Conservation (phyloP, 2,888 invertebrate genomes). For the Hypomecis punctinalis region DNA sequence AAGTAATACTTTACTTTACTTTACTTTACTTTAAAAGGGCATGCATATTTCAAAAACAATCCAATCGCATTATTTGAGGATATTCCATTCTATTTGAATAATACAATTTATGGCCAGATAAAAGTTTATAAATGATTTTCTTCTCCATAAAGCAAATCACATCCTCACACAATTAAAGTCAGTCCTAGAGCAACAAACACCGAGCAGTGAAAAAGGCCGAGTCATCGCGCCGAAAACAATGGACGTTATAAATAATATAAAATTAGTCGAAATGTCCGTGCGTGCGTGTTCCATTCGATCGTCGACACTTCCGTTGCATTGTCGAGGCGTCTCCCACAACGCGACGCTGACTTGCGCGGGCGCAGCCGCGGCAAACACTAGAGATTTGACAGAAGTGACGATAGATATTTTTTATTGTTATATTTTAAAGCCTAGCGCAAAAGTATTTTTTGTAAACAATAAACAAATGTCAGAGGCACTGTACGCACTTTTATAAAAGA, state of each 20-base stretch:
- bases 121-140: background rate
- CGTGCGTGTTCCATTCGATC: slow-evolving; percentile 71
- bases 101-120: too few species aligned
- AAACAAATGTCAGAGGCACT: too few species aligned
- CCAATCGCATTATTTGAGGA: too few species aligned
- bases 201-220: slow-evolving; percentile 27
- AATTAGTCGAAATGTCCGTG: slow-evolving; percentile 70
- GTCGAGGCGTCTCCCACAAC: slow-evolving; percentile 71
- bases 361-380: slow-evolving; percentile 56
- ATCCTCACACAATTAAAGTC: slow-evolving; percentile 1
- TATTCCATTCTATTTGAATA: too few species aligned
- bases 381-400: slow-evolving; percentile 42
- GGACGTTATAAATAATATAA: slow-evolving; percentile 67
- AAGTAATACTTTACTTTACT: too few species aligned
- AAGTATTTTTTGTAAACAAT: too few species aligned
- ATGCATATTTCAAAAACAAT: too few species aligned
- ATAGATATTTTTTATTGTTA: too few species aligned
- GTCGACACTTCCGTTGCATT: slow-evolving; percentile 82
- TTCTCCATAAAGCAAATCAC: background rate
- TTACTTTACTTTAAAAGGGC: too few species aligned
- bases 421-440: too few species aligned
- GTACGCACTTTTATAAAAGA: too few species aligned
- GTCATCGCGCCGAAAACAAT: slow-evolving; percentile 45
- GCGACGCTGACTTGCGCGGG: slow-evolving; percentile 62
- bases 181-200: slow-evolving; percentile 33